These are phyloP conservation scores for Tipula vernalis DNA, from an alignment of 2,888 invertebrate genomes.

Conservation along the genomic window DNA sequence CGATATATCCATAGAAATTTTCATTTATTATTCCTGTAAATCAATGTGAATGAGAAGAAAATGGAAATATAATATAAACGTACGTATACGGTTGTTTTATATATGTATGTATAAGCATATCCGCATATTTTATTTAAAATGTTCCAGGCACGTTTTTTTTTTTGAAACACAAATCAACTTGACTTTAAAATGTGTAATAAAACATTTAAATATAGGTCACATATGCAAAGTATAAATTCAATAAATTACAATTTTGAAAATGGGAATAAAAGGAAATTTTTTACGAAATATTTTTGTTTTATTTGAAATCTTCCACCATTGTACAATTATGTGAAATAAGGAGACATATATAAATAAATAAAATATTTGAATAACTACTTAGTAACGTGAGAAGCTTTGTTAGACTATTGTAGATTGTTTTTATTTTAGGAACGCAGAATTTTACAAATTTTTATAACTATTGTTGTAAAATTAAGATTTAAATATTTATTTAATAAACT, in stretches of 20 bases:
- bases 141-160: not conserved
- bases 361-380: too few relatives aligned
- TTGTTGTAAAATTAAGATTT: too few relatives aligned
- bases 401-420: too few relatives aligned
- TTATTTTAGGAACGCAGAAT: too few relatives aligned
- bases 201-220: not conserved
- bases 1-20: not conserved
- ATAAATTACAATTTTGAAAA: not conserved
- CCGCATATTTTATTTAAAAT: not conserved
- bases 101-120: not conserved
- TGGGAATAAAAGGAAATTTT: not conserved
- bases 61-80: not conserved
- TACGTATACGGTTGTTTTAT: not conserved
- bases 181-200: not conserved
- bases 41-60: not conserved
- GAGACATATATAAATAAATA: too few relatives aligned
- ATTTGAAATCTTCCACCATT: too few relatives aligned
- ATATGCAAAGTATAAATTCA: conserved; percentile 4
- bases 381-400: too few relatives aligned
- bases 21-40: not conserved
- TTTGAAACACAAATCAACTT: not conserved
- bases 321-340: too few relatives aligned
- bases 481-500: too few relatives aligned
- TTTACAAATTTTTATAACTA: too few relatives aligned
- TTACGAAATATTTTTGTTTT: not conserved